Evolutionary conservation across 2,797 vertebrate genomes (phyloP).

Genomic region (Schizopygopsis pylzovi): DNA sequence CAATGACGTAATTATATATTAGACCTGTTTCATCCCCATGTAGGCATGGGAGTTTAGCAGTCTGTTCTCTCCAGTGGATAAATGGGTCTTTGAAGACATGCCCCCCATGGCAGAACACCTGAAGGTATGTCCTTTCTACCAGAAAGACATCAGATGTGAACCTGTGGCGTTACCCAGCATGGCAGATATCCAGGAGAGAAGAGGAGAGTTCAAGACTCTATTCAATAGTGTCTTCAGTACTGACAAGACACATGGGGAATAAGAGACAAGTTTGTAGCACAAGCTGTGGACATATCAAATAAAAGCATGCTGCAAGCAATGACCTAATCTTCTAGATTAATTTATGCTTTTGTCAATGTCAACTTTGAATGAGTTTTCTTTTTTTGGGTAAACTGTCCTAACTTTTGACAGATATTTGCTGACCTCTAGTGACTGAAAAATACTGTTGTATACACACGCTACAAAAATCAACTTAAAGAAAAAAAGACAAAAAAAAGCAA

Average conservation of each 20-base stretch:
- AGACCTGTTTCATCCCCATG: neutral
- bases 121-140: constrained; percentile 86
- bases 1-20: neutral
- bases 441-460: neutral
- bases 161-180: constrained; percentile 80
- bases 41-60: constrained; percentile 95
- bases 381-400: neutral
- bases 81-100: constrained; percentile 80
- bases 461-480: neutral
- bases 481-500: neutral
- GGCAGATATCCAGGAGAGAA: constrained; percentile 60
- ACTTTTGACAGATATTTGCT: neutral
- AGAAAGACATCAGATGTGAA: constrained; percentile 79
- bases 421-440: constrained; percentile 25
- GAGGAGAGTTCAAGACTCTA: constrained; percentile 70
- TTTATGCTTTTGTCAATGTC: neutral
- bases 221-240: constrained; percentile 61
- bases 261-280: neutral
- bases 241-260: constrained; percentile 7
- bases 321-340: neutral
- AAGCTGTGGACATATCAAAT: neutral
- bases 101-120: constrained; percentile 87
- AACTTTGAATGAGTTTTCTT: neutral
- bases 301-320: neutral
- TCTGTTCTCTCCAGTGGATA: constrained; percentile 86